These are phyloP conservation scores for Rhinogobius similis DNA, from an alignment of 2,113 vertebrate genomes.

Conservation along the genomic window DNA sequence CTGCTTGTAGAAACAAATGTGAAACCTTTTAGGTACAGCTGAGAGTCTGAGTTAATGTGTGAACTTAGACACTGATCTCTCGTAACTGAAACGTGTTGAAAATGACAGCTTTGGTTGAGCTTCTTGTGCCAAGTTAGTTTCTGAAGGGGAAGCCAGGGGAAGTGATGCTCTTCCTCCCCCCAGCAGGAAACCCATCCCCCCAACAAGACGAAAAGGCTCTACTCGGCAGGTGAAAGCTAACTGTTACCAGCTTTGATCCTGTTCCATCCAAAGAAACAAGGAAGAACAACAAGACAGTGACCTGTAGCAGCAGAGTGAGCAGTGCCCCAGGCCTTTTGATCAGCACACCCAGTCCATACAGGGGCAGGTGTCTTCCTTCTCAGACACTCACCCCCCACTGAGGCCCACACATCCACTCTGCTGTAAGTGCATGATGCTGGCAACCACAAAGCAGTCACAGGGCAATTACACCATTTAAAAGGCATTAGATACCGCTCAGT, in stretches of 20 bases:
- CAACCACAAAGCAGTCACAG: constrained; percentile 21
- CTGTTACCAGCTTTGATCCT: constrained; percentile 83
- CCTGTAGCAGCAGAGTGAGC: constrained; percentile 60
- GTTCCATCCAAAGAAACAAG: constrained; percentile 66
- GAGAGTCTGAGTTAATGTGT: constrained; percentile 61
- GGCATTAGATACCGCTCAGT: constrained; percentile 7
- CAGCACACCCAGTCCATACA: constrained; percentile 62
- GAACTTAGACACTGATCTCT: constrained; percentile 66
- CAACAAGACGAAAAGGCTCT: constrained; percentile 72
- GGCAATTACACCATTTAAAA: constrained; percentile 36
- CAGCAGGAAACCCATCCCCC: constrained; percentile 73
- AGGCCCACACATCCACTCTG: constrained; percentile 35
- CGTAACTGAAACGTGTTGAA: constrained; percentile 75
- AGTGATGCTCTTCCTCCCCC: constrained; percentile 67
- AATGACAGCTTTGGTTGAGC: constrained; percentile 63
- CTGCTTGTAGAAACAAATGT: constrained; percentile 74
- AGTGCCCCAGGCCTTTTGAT: constrained; percentile 80
- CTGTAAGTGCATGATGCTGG: constrained; percentile 36
- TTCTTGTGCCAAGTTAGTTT: constrained; percentile 61
- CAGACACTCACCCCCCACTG: constrained; percentile 59
- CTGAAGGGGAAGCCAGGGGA: constrained; percentile 58
- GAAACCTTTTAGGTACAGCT: constrained; percentile 61
- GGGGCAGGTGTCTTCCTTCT: constrained; percentile 72
- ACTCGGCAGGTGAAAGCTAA: constrained; percentile 82
- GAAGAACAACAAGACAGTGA: constrained; percentile 66